A percentile compares a stretch with the other conserved stretches of the same genome.
Conservation (phyloP, 2,888 invertebrate species). For the Dicyrtoma fusca region DNA sequence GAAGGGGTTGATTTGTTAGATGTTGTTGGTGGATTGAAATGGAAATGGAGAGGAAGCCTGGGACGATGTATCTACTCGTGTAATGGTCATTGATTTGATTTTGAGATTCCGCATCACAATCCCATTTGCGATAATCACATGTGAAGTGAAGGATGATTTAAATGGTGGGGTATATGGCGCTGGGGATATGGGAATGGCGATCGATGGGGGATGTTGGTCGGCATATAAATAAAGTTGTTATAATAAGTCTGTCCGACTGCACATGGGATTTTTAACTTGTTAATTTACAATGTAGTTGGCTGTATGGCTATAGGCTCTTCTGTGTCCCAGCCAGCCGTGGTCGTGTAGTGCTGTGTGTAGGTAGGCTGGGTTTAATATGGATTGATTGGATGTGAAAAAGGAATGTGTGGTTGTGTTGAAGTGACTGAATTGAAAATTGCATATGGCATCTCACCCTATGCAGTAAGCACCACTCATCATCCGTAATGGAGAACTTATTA, state of each 20-base stretch:
- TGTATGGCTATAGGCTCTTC: too few relatives aligned
- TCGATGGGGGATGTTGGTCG: background rate
- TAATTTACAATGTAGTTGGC: too few relatives aligned
- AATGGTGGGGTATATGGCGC: background rate
- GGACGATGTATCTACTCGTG: background rate
- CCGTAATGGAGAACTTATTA: too few relatives aligned
- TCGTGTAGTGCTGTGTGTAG: background rate
- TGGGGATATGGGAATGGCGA: background rate
- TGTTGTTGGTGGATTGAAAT: background rate
- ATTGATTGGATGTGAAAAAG: background rate
- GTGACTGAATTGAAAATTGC: slow-evolving; percentile 6
- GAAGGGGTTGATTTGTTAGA: too few relatives aligned
- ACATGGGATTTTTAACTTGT: too few relatives aligned
- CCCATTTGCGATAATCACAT: slow-evolving; percentile 7
- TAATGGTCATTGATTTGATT: too few relatives aligned
- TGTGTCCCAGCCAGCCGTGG: too few relatives aligned
- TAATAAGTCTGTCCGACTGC: background rate
- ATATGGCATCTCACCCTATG: slow-evolving; percentile 6
- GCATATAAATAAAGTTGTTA: background rate
- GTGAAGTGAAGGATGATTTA: slow-evolving; percentile 14
- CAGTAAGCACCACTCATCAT: background rate
- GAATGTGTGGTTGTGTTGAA: background rate
- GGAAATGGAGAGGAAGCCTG: background rate
- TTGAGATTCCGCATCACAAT: slow-evolving; percentile 1
- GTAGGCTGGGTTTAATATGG: background rate